Percentiles rank a stretch among this genome's conserved stretches.
Evolutionary conservation across 1,140 invertebrate species (phyloP).

Genomic region (Trichoplusia ni): DNA sequence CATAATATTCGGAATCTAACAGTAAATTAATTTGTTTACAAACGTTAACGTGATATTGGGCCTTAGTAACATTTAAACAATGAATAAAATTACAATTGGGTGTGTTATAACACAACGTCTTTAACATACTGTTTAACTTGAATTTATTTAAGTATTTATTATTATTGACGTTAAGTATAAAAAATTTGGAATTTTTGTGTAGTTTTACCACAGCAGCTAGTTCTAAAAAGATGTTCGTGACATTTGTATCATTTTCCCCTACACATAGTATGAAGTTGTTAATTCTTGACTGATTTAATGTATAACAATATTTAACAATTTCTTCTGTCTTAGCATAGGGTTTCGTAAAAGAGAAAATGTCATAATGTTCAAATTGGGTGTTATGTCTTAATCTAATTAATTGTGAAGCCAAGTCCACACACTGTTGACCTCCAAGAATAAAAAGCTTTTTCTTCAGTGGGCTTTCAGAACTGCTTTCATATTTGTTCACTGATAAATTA

Average conservation of each 20-base stretch:
- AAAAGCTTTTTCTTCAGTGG: too few species aligned
- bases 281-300: background rate
- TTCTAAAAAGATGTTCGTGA: slow-evolving; percentile 1
- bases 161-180: background rate
- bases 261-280: slow-evolving; percentile 21
- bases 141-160: slow-evolving; percentile 16
- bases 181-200: background rate
- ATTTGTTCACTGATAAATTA: too few species aligned
- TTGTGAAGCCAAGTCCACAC: slow-evolving; percentile 4
- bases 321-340: slow-evolving; percentile 8
- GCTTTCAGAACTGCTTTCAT: too few species aligned
- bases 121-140: slow-evolving; percentile 5
- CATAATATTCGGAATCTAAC: slow-evolving; percentile 19
- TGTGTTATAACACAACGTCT: slow-evolving; percentile 9
- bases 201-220: slow-evolving; percentile 5
- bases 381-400: slow-evolving; percentile 14
- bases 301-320: slow-evolving; percentile 8
- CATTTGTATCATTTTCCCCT: slow-evolving; percentile 31
- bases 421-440: slow-evolving; percentile 2
- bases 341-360: slow-evolving; percentile 15
- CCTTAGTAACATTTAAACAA: background rate
- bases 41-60: background rate
- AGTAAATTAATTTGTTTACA: slow-evolving; percentile 21
- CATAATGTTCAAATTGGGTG: slow-evolving; percentile 7
- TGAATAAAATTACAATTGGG: slow-evolving; percentile 25